phyloP scores from a whole-genome alignment of 2,888 invertebrate genomes.

The Orthosia incerta region DNA sequence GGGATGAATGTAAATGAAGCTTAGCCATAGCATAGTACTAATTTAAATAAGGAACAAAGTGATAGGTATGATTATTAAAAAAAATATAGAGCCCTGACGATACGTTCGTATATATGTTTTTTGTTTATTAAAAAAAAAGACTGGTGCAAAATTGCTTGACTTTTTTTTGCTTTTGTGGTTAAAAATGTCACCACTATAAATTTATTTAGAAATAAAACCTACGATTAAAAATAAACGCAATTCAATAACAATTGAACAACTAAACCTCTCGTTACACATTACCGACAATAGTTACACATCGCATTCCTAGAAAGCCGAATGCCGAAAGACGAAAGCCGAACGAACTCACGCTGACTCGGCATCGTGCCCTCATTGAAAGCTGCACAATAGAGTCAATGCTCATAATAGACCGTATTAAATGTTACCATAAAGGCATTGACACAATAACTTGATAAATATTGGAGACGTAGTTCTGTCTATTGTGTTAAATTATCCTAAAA shows the following conservation, averaged over 20 bases:
- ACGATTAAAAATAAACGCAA: slow-evolving; percentile 8
- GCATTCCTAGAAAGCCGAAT: slow-evolving; percentile 77
- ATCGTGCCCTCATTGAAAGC: slow-evolving; percentile 75
- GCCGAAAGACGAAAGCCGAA: slow-evolving; percentile 70
- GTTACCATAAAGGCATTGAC: slow-evolving; percentile 78
- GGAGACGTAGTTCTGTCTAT: slow-evolving; percentile 65
- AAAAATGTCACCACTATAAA: background rate
- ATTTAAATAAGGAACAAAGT: background rate
- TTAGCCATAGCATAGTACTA: too few species aligned
- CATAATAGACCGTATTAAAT: slow-evolving; percentile 84
- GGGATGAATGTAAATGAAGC: background rate
- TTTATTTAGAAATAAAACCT: background rate
- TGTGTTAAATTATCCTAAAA: slow-evolving; percentile 63
- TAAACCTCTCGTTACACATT: slow-evolving; percentile 49
- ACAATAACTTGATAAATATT: slow-evolving; percentile 86
- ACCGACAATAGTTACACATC: slow-evolving; percentile 62
- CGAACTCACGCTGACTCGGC: slow-evolving; percentile 82
- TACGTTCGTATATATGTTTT: too few species aligned
- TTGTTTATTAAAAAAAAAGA: background rate
- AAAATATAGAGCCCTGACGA: background rate
- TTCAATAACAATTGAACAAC: slow-evolving; percentile 44
- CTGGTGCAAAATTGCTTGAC: background rate
- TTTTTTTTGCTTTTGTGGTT: background rate
- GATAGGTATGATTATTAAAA: background rate
- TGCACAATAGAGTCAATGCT: slow-evolving; percentile 78